Evolutionary conservation across 2,797 vertebrate species (phyloP), one percentile per base, ranked within the genome.

Genomic region (Eptatretus atami): DNA sequence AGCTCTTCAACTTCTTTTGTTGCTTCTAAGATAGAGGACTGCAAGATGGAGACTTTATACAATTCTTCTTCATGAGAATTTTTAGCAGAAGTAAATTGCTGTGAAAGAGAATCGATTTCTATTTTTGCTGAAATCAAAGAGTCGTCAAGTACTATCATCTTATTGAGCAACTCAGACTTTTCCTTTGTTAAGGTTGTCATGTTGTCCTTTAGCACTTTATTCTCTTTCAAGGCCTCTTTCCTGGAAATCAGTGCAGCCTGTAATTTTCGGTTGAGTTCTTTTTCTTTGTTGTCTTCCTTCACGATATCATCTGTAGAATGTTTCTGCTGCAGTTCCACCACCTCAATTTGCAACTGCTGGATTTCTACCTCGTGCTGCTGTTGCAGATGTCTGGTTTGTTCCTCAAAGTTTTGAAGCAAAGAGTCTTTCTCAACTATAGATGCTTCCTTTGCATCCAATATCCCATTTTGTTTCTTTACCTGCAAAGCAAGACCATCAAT

Each of bases 201-300:
- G 14, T 73, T 64, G 54, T 86, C 82, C 69, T 83, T 86, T 15
- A 82, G 76, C 53, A 63, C 67, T 71, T 80, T 86, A 70, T 75
- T 90, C 71, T 82, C 82, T 70, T 81, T 92, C n/a, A 95, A 73
- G 1, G 69, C 78, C 15, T 90, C 87, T 75, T 92, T 95, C 66
- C 88, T 81, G 25, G 85, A 96, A 67, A 99, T 82, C 55, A 99
- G 79, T 6, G 92, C 90, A 24, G 90, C 92, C 67, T 96, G 85
- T 52, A 99, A 73, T 69, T 95, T 99, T n/a, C 83, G 79, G 6
- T 80, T 80, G 1, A 83, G 69, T 25, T 75, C 71, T 14, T 67
- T 75, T 4, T 52, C 65, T 67, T 68, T 72, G 53, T 63, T 66
- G 57, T 61, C 57, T 53, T 70, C 66, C 4, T 76, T 73, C 61